These are phyloP conservation scores for Pseudomyrmex flavicornis DNA, from an alignment of 1,140 invertebrate species.

Conservation along the genomic window DNA sequence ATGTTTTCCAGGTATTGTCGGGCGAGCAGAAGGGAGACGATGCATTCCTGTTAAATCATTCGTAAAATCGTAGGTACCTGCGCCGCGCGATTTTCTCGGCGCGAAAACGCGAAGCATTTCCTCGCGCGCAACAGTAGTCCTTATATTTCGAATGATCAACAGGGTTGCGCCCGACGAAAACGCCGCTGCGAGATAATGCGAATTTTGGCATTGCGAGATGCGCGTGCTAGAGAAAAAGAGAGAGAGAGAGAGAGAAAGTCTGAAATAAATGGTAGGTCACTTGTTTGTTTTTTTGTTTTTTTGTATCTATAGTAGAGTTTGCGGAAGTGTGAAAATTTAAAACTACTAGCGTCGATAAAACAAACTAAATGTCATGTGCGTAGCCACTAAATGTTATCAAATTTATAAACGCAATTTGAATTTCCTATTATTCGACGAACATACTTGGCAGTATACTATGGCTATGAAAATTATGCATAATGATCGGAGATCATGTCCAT, in stretches of 20 bases:
- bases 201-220: neutral
- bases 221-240: neutral
- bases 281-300: constrained; percentile 4
- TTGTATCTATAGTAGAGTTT: neutral
- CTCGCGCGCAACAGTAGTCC: neutral
- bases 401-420: neutral
- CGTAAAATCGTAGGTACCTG: constrained; percentile 66
- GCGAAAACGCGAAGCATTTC: constrained; percentile 5
- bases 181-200: constrained; percentile 16
- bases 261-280: constrained; percentile 25
- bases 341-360: too few species aligned
- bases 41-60: constrained; percentile 71
- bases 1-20: constrained; percentile 60
- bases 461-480: constrained; percentile 27
- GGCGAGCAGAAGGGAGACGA: constrained; percentile 6
- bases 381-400: too few species aligned
- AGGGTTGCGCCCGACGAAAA: constrained; percentile 36
- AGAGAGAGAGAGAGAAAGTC: neutral
- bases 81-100: constrained; percentile 20
- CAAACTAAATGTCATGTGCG: too few species aligned
- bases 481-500: neutral
- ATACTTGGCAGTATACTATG: neutral
- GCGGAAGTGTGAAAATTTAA: too few species aligned
- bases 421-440: neutral
- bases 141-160: constrained; percentile 28